A percentile compares a stretch with the other conserved stretches of the same genome.
Conservation (phyloP, 2,113 vertebrate genomes). For the Vidua macroura region DNA sequence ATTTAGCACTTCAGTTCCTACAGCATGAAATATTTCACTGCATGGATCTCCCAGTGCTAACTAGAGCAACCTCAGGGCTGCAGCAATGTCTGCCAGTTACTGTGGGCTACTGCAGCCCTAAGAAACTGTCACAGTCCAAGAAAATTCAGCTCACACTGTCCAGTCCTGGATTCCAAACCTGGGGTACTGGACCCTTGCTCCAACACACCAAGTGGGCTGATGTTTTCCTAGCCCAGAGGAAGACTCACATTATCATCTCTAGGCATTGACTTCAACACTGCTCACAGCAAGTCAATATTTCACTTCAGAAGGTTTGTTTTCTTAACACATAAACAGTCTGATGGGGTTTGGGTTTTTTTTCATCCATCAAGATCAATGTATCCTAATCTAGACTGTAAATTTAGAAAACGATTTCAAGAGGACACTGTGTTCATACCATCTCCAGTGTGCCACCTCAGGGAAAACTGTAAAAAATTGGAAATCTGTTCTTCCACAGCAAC, state of each 20-base stretch:
- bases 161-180: not conserved
- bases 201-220: not conserved
- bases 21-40: not conserved
- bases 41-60: not conserved
- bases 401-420: not conserved
- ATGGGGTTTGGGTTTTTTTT: not conserved
- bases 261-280: not conserved
- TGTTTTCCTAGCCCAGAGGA: not conserved
- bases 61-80: not conserved
- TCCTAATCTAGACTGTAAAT: not conserved
- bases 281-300: not conserved
- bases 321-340: not conserved
- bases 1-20: slow-evolving; percentile 36
- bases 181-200: not conserved
- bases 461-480: not conserved
- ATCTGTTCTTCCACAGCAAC: not conserved
- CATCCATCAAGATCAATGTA: not conserved
- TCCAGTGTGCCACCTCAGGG: not conserved
- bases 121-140: not conserved
- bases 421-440: not conserved
- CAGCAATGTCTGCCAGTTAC: not conserved
- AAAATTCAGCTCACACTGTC: not conserved
- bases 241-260: not conserved
- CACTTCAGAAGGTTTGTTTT: not conserved
- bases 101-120: not conserved